Percentiles rank a stretch among this genome's conserved stretches.
Conservation (phyloP, 2,888 invertebrate species). For the Cheilosia variabilis region DNA sequence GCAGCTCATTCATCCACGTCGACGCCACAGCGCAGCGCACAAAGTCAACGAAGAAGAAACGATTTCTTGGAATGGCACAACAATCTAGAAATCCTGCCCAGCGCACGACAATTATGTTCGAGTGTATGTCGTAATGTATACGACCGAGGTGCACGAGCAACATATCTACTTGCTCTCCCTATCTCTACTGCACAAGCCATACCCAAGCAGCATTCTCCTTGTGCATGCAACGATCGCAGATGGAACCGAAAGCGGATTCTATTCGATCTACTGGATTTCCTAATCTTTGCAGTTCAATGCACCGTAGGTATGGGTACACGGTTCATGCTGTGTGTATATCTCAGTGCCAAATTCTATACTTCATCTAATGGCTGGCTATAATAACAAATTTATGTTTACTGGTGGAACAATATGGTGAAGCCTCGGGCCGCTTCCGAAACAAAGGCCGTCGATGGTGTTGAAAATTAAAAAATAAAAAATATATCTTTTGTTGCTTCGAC, state of each 20-base stretch:
- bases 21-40: constrained; percentile 18
- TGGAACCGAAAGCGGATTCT: constrained; percentile 25
- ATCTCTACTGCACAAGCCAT: not conserved
- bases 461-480: constrained; percentile 23
- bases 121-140: constrained; percentile 10
- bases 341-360: not conserved
- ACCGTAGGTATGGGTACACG: constrained; percentile 12
- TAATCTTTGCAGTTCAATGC: constrained; percentile 47
- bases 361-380: not conserved
- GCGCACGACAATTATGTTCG: constrained; percentile 35
- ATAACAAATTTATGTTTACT: constrained; percentile 10
- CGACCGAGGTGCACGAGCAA: constrained; percentile 42
- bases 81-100: constrained; percentile 27
- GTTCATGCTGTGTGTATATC: constrained; percentile 3
- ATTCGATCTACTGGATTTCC: constrained; percentile 6
- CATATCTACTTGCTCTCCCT: not conserved
- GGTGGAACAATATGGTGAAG: not conserved
- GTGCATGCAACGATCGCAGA: constrained; percentile 18
- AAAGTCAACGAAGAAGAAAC: constrained; percentile 37
- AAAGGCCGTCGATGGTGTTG: constrained; percentile 34
- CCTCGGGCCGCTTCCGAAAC: constrained; percentile 16
- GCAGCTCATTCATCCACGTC: constrained; percentile 60
- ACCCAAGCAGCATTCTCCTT: constrained; percentile 11
- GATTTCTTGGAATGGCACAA: not conserved
- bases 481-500: constrained; percentile 40